Evolutionary conservation across 2,797 vertebrate genomes (phyloP), one percentile per base, ranked within the genome.

Genomic region (Triplophysa bombifrons): DNA sequence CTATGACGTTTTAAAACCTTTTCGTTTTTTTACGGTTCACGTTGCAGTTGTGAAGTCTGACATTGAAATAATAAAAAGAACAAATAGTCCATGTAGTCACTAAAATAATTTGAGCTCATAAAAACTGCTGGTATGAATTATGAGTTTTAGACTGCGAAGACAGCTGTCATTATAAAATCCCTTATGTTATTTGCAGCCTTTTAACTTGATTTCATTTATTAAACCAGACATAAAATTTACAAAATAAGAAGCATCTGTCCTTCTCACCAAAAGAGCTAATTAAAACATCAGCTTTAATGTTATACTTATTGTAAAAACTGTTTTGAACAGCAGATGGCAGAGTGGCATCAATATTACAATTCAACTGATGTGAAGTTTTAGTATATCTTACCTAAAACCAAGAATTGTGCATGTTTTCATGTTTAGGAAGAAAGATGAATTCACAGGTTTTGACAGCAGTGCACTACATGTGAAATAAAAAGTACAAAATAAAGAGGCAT

Each of bases 311-410:
- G 34, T 38, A 4, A n/a, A n/a, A 19, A 9, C 1, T 1, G 20
- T 6, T 74, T 14, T 27, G 19, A 34, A 34, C 84, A 76, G 64
- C 19, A 82, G 84, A 53, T 63, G 82, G 80, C 72, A 72, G 60
- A 60, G 38, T 67, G 60, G 60, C 58, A 67, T 38, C 71, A 74
- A 9, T 7, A 13, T 61, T 58, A 38, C n/a, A 38, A 38, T 7
- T 8, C 25, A 27, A 30, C 51, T 30, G 61, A n/a, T 3, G 22
- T 5, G 10, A 56, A n/a, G 13, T 48, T 66, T 46, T 27, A 27
- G 25, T 0, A 53, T 13, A 3, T 41, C 41, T 11, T 41, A 14
- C 3, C 41, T 41, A 11, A 14, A 12, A 64, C 11, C 0, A 3
- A 38, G 12, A 34, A 17, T 17, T 34, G 13, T 16, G 58, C 13